Percentiles rank a stretch among this genome's conserved stretches.
Evolutionary conservation across 2,888 invertebrate species (phyloP).

Genomic region (Apotomis turbidana): DNA sequence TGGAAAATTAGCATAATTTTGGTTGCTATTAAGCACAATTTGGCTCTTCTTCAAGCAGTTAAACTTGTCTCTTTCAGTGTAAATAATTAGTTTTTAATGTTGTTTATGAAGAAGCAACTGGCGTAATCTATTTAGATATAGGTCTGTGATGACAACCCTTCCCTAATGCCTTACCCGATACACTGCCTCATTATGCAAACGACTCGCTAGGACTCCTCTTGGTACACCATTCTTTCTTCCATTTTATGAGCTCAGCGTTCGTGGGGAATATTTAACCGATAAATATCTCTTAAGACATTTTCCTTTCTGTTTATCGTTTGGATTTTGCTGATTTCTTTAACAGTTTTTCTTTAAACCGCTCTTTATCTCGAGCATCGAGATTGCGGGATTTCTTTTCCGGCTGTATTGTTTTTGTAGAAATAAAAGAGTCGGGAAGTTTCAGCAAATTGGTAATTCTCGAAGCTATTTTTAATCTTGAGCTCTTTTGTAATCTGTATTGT

Average conservation of each 20-base stretch:
- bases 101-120: too few relatives aligned
- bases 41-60: too few relatives aligned
- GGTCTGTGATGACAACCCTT: slow-evolving; percentile 23
- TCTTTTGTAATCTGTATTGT: slow-evolving; percentile 25
- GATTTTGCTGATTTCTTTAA: slow-evolving; percentile 77
- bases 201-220: background rate
- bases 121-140: too few relatives aligned
- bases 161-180: slow-evolving; percentile 28
- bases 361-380: slow-evolving; percentile 52
- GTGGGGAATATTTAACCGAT: slow-evolving; percentile 51
- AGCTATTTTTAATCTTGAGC: slow-evolving; percentile 34
- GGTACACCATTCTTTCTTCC: slow-evolving; percentile 55
- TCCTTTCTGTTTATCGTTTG: slow-evolving; percentile 76
- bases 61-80: too few relatives aligned
- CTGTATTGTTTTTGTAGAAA: slow-evolving; percentile 36
- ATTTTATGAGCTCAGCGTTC: slow-evolving; percentile 70
- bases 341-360: slow-evolving; percentile 70
- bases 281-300: slow-evolving; percentile 59
- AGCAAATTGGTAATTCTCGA: slow-evolving; percentile 35
- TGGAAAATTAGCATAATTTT: too few relatives aligned
- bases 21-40: too few relatives aligned
- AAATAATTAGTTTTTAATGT: too few relatives aligned
- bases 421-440: slow-evolving; percentile 29
- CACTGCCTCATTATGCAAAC: slow-evolving; percentile 37
- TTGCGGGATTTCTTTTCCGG: slow-evolving; percentile 27